phyloP scores from a whole-genome alignment of 2,113 vertebrate genomes.

The Boulengeromyrus knoepffleri region DNA sequence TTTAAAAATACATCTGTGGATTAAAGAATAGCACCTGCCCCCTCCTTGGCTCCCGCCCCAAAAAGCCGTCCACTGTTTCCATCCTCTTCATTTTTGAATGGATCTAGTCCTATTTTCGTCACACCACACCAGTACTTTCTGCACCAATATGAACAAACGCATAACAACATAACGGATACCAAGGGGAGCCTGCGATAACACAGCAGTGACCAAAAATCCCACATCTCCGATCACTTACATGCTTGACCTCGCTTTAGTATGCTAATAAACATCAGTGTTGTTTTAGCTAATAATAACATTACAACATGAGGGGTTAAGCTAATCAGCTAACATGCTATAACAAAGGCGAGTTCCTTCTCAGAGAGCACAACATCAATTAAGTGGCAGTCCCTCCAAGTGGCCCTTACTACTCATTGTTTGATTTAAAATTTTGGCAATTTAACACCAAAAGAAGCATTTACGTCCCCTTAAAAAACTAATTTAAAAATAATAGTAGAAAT shows the following conservation, averaged over 20 bases:
- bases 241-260: not conserved
- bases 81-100: not conserved
- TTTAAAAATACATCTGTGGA: conserved; percentile 52
- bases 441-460: not conserved
- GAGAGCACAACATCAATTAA: not conserved
- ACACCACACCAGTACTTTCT: not conserved
- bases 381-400: not conserved
- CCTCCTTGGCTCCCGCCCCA: not conserved
- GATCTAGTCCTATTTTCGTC: not conserved
- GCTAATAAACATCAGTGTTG: not conserved
- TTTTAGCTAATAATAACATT: not conserved
- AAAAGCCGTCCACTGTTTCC: not conserved
- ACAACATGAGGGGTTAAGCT: not conserved
- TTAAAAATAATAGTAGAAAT: not conserved
- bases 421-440: not conserved
- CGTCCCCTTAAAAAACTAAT: not conserved
- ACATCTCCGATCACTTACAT: not conserved
- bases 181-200: not conserved
- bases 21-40: conserved; percentile 33
- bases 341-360: not conserved
- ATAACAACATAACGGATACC: not conserved
- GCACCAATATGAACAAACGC: not conserved
- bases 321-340: not conserved
- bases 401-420: not conserved
- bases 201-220: not conserved